phyloP scores from a whole-genome alignment of 1,140 invertebrate species.

The Dendrolimus punctatus region DNA sequence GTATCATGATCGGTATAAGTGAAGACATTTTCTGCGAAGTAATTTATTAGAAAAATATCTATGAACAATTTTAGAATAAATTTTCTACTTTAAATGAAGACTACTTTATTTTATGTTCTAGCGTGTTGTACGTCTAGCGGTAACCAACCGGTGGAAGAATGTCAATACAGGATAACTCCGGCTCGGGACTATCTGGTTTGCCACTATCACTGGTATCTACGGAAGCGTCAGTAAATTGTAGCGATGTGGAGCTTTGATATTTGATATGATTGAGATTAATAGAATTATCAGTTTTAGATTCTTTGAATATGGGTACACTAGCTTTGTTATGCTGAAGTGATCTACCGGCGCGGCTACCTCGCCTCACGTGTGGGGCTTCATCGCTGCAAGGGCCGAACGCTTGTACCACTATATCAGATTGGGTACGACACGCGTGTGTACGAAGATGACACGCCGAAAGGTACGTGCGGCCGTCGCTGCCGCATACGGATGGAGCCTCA shows the following conservation, averaged over 20 bases:
- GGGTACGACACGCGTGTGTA: slow-evolving; percentile 83
- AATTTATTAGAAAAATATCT: slow-evolving; percentile 14
- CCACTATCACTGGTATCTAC: slow-evolving; percentile 61
- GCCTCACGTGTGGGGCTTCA: slow-evolving; percentile 45
- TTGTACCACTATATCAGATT: slow-evolving; percentile 85
- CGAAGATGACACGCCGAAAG: slow-evolving; percentile 80
- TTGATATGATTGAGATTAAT: slow-evolving; percentile 21
- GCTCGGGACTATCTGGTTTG: slow-evolving; percentile 58
- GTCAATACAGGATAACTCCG: slow-evolving; percentile 48
- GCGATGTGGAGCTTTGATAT: slow-evolving; percentile 28
- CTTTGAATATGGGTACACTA: not conserved
- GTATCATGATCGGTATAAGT: slow-evolving; percentile 17
- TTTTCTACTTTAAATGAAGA: slow-evolving; percentile 11
- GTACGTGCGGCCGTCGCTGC: slow-evolving; percentile 86
- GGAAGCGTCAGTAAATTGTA: slow-evolving; percentile 45
- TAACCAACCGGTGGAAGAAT: slow-evolving; percentile 58
- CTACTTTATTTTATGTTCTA: slow-evolving; percentile 18
- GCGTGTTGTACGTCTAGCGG: slow-evolving; percentile 39
- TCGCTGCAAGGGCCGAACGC: slow-evolving; percentile 80
- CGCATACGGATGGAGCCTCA: slow-evolving; percentile 76
- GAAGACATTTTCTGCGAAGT: slow-evolving; percentile 50
- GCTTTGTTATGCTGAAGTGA: slow-evolving; percentile 5
- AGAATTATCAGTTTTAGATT: slow-evolving; percentile 6
- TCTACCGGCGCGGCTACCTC: slow-evolving; percentile 57
- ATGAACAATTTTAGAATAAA: slow-evolving; percentile 18